Conservation (phyloP, 2,888 invertebrate species). For the Laspeyria flexula region DNA sequence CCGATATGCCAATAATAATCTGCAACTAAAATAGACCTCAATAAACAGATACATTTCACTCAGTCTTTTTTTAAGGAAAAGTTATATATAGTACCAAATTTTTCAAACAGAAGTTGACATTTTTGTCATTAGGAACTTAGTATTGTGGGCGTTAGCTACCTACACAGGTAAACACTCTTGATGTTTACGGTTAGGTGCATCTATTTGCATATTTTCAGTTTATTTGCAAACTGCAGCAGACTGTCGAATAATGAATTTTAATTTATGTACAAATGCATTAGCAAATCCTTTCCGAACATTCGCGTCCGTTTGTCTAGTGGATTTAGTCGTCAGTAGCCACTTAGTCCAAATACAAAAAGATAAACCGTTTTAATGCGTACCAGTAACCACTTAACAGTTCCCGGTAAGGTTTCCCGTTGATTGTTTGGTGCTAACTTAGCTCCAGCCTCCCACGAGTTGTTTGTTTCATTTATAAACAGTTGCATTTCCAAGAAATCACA, state of each 20-base stretch:
- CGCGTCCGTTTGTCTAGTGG: slow-evolving; percentile 8
- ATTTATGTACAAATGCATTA: slow-evolving; percentile 2
- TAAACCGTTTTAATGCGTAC: slow-evolving; percentile 51
- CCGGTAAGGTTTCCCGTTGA: slow-evolving; percentile 49
- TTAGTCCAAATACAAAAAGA: slow-evolving; percentile 46
- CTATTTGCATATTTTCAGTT: slow-evolving; percentile 14
- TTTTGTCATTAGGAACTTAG: too few relatives aligned
- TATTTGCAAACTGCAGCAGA: slow-evolving; percentile 3
- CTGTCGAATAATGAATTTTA: neutral
- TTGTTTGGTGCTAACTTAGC: slow-evolving; percentile 51
- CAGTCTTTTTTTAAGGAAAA: too few relatives aligned
- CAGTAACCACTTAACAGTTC: slow-evolving; percentile 48
- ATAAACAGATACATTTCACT: too few relatives aligned
- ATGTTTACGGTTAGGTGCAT: too few relatives aligned
- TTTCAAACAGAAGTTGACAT: neutral
- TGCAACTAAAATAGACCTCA: too few relatives aligned
- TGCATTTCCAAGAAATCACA: slow-evolving; percentile 54
- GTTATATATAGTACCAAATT: too few relatives aligned
- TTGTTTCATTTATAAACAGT: slow-evolving; percentile 57
- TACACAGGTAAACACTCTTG: too few relatives aligned
- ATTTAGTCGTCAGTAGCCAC: slow-evolving; percentile 26
- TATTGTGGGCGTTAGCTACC: too few relatives aligned
- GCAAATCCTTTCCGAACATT: neutral
- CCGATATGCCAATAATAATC: too few relatives aligned
- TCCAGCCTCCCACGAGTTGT: slow-evolving; percentile 54